Base-by-base conservation (phyloP, 1,140 invertebrate species). In the Lethrus apterus region DNA sequence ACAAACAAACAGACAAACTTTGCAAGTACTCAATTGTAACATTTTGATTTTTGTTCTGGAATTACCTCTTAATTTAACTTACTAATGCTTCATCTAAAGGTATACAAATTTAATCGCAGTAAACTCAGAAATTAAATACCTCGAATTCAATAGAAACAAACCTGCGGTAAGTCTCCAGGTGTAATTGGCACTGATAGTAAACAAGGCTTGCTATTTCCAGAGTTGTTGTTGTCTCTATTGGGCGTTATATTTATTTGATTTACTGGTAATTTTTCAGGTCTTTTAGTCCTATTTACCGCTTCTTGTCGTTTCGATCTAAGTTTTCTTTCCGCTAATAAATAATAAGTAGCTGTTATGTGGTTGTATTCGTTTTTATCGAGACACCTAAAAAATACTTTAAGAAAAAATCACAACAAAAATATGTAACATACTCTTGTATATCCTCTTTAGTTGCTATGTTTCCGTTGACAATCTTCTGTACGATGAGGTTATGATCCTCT, bases 261-360 rank as follows among this genome's bases (percentile, higher is more conserved):
- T 14, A 69, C 63, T 5, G 62, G 50, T 35, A 69, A 52, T 45
- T 64, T 57, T 54, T 69, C 67, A 0, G 67, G 67, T 30, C 67
- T 54, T 47, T 57, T 62, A 15, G 57, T 60, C 50, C 73, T 74
- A 44, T 69, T 66, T 20, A 65, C 64, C 47, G 74, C 71, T 59
- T 86, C 81, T 52, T 82, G 78, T 15, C 80, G 67, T 44, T 85
- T 79, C 31, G 82, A 76, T 63, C 80, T 77, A 15, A 96, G 71
- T 66, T 93, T 91, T 47, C 93, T 72, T 71, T 99, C 96, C 15
- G 93, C 94, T 50, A 99, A 72, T 55, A 99, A 72, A 72, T 93
- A 99, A 72, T 98, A 99, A 19, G 95, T 99, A 18, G 96, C 96
- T 20, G 95, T 97, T 54, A 99, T 88, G 68, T 98, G 92, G 71